Percentiles rank a stretch among this genome's conserved stretches.
Conservation (phyloP, 2,113 vertebrate genomes). For the Lontra canadensis region DNA sequence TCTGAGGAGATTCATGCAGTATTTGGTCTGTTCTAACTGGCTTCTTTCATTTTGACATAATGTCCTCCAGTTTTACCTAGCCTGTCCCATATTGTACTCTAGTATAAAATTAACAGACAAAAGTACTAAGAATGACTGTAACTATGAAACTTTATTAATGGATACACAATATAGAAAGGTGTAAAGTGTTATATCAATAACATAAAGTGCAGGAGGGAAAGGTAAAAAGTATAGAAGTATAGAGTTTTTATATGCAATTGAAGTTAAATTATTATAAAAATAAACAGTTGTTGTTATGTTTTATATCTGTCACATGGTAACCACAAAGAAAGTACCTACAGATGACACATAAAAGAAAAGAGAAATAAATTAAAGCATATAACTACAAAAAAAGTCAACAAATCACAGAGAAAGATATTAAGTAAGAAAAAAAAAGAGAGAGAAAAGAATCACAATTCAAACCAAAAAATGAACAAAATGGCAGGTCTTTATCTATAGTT, state of each 20-base stretch:
- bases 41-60: neutral
- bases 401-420: neutral
- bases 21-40: neutral
- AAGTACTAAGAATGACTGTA: neutral
- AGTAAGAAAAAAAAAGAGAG: neutral
- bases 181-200: neutral
- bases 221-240: neutral
- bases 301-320: neutral
- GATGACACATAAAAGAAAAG: neutral
- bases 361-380: neutral
- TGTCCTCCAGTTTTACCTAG: neutral
- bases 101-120: neutral
- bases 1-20: neutral
- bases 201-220: neutral
- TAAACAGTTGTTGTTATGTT: neutral
- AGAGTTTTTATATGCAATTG: neutral
- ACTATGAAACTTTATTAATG: neutral
- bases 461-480: neutral
- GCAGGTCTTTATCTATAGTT: neutral
- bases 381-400: neutral
- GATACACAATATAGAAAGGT: neutral
- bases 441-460: neutral
- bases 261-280: neutral
- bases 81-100: neutral
- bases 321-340: neutral